These are phyloP conservation scores for Aromia moschata DNA, from an alignment of 2,888 invertebrate species.

Conservation along the genomic window DNA sequence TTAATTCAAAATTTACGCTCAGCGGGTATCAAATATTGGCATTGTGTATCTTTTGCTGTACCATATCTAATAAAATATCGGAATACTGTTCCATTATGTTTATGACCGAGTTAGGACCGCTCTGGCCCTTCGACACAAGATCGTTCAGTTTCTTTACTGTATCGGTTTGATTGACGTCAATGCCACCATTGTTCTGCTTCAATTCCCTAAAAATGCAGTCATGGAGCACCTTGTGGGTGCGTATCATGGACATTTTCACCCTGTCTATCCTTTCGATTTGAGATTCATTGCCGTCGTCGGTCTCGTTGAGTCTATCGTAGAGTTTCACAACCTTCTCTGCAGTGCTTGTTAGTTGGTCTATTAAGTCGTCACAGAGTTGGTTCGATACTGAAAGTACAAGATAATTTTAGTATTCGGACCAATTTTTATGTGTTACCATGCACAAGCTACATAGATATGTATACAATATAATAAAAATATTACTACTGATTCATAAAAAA, in stretches of 20 bases:
- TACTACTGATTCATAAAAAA: too few relatives aligned
- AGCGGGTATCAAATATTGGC: slow-evolving; percentile 52
- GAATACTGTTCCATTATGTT: slow-evolving; percentile 72
- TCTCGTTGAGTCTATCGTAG: slow-evolving; percentile 68
- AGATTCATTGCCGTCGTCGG: slow-evolving; percentile 46
- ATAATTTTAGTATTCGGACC: too few relatives aligned
- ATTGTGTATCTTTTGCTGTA: slow-evolving; percentile 68
- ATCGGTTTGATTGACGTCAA: slow-evolving; percentile 63
- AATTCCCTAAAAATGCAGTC: slow-evolving; percentile 61
- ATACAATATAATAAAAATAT: too few relatives aligned
- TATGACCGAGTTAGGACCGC: slow-evolving; percentile 65
- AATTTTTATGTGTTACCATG: too few relatives aligned
- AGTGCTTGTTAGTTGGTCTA: slow-evolving; percentile 71
- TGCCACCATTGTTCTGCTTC: slow-evolving; percentile 57
- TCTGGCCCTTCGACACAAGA: slow-evolving; percentile 56
- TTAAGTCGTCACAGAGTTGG: slow-evolving; percentile 69
- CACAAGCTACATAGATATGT: too few relatives aligned
- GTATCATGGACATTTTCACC: slow-evolving; percentile 67
- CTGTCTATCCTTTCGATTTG: slow-evolving; percentile 60
- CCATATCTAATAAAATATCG: slow-evolving; percentile 68
- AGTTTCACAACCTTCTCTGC: slow-evolving; percentile 77
- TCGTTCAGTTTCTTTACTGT: slow-evolving; percentile 65
- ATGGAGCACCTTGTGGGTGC: slow-evolving; percentile 69
- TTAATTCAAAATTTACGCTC: slow-evolving; percentile 41
- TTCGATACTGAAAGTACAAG: slow-evolving; percentile 66